phyloP scores from a whole-genome alignment of 2,113 vertebrate genomes.

The Nestor notabilis region DNA sequence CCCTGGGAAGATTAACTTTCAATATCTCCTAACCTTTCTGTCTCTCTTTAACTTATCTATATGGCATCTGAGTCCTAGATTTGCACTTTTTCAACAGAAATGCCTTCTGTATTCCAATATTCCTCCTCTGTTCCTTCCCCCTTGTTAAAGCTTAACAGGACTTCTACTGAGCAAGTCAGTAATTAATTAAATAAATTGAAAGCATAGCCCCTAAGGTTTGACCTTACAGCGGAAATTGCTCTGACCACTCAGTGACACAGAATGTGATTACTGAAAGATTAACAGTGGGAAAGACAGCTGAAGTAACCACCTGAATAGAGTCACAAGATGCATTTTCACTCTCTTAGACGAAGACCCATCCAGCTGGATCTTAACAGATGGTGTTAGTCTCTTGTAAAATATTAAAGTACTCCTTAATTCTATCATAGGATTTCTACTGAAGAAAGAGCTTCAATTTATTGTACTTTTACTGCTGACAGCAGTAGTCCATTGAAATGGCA shows the following conservation, averaged over 20 bases:
- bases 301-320: slow-evolving; percentile 38
- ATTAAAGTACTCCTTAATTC: slow-evolving; percentile 55
- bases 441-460: slow-evolving; percentile 32
- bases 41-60: neutral
- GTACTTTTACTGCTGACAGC: slow-evolving; percentile 32
- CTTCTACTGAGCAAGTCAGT: neutral
- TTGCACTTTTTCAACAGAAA: neutral
- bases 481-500: slow-evolving; percentile 34
- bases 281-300: slow-evolving; percentile 25
- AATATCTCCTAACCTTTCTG: neutral
- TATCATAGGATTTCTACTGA: slow-evolving; percentile 14
- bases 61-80: neutral
- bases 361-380: slow-evolving; percentile 58
- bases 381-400: slow-evolving; percentile 42
- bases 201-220: neutral
- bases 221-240: slow-evolving; percentile 31
- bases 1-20: neutral
- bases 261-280: slow-evolving; percentile 44
- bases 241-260: slow-evolving; percentile 26
- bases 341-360: slow-evolving; percentile 11
- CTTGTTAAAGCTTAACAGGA: neutral
- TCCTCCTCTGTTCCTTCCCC: neutral
- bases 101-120: neutral
- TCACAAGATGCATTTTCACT: slow-evolving; percentile 46
- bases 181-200: neutral